These are phyloP conservation scores for Gulo gulo DNA, from an alignment of 2,113 vertebrate species.

Conservation along the genomic window DNA sequence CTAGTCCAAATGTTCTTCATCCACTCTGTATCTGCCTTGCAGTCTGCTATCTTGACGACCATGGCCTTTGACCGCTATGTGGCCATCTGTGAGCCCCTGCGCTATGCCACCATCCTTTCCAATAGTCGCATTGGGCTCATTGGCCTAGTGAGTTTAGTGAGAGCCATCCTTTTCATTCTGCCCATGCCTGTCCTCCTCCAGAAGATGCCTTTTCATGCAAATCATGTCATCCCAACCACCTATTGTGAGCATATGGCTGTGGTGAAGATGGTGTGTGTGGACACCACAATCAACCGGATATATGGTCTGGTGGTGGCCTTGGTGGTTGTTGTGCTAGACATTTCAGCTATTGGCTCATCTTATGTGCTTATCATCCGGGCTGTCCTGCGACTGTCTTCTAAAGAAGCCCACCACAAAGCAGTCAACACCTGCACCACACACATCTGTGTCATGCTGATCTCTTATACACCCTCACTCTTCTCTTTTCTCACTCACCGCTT, in stretches of 20 bases:
- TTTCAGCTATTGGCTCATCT: slow-evolving; percentile 81
- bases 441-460: slow-evolving; percentile 80
- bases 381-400: slow-evolving; percentile 57
- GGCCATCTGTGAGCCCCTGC: slow-evolving; percentile 70
- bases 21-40: slow-evolving; percentile 67
- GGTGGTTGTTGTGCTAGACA: slow-evolving; percentile 79
- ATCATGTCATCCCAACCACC: slow-evolving; percentile 69
- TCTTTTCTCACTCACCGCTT: slow-evolving; percentile 80
- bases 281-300: slow-evolving; percentile 70
- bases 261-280: slow-evolving; percentile 81
- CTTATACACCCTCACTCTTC: slow-evolving; percentile 80
- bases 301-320: slow-evolving; percentile 80
- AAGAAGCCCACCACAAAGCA: slow-evolving; percentile 78
- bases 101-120: slow-evolving; percentile 68
- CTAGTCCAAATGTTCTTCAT: slow-evolving; percentile 77
- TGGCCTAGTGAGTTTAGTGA: slow-evolving; percentile 45
- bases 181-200: slow-evolving; percentile 72
- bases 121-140: slow-evolving; percentile 59
- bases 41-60: slow-evolving; percentile 67
- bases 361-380: slow-evolving; percentile 78
- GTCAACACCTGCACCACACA: slow-evolving; percentile 82
- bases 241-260: slow-evolving; percentile 85
- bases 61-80: slow-evolving; percentile 74
- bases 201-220: slow-evolving; percentile 64
- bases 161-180: slow-evolving; percentile 67